Conservation (phyloP, 2,888 invertebrate genomes). For the Dryomyza anilis region DNA sequence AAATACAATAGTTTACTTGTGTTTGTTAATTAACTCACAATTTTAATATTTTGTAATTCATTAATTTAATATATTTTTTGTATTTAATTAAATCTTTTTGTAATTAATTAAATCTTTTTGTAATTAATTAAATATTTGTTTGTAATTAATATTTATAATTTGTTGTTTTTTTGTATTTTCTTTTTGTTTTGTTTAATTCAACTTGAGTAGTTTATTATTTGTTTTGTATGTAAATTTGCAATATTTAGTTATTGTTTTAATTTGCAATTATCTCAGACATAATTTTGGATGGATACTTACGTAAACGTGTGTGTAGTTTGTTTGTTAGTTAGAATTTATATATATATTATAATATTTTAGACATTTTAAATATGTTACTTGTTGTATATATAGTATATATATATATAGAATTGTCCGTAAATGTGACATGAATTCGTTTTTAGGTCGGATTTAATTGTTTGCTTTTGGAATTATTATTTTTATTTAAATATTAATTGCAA, state of each 20-base stretch:
- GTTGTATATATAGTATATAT: conserved; percentile 4
- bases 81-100: not conserved
- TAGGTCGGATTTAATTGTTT: conserved; percentile 26
- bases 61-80: no score
- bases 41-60: no score
- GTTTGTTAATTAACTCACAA: no score
- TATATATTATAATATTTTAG: conserved; percentile 1
- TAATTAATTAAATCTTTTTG: not conserved
- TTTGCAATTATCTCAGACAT: conserved; percentile 40
- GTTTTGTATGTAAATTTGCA: conserved; percentile 20
- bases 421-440: conserved; percentile 19
- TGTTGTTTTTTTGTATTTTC: not conserved
- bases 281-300: conserved; percentile 56
- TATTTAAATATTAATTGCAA: no score
- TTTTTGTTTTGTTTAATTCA: no score
- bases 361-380: not conserved
- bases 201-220: no score
- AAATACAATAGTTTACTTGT: not conserved
- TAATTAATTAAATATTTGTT: not conserved
- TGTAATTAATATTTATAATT: not conserved
- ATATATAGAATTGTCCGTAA: conserved; percentile 19
- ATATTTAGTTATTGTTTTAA: conserved; percentile 35
- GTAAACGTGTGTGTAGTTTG: conserved; percentile 34
- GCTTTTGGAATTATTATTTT: conserved; percentile 3
- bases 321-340: conserved; percentile 7